A percentile compares a stretch with the other conserved stretches of the same genome.
Conservation (phyloP, 2,113 vertebrate species). For the Atrichornis clamosus region DNA sequence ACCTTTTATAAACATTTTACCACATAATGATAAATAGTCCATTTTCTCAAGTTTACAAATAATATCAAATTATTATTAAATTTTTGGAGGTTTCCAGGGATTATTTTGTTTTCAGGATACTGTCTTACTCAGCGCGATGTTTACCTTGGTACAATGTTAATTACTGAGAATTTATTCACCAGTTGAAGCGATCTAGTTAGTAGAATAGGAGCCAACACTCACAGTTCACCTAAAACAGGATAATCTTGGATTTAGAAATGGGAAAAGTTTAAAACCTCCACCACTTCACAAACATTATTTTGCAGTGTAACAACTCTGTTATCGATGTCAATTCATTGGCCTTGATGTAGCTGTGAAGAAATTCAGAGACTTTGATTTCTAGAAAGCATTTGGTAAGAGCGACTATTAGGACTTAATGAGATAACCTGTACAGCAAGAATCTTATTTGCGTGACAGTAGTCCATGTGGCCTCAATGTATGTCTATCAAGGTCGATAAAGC, state of each 20-base stretch:
- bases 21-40: background rate
- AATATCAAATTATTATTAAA: background rate
- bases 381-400: background rate
- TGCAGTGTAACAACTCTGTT: background rate
- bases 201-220: background rate
- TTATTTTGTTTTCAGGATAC: background rate
- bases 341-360: background rate
- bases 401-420: background rate
- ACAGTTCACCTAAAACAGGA: background rate
- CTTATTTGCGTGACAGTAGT: background rate
- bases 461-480: background rate
- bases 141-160: background rate
- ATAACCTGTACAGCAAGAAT: background rate
- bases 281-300: background rate
- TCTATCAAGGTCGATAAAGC: accelerated
- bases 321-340: background rate
- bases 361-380: background rate
- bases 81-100: background rate
- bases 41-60: background rate
- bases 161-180: background rate
- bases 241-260: background rate
- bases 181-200: background rate
- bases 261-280: background rate
- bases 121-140: background rate
- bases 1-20: background rate